phyloP scores from a whole-genome alignment of 2,888 invertebrate species.

The Rhagophthalmus giganteus region DNA sequence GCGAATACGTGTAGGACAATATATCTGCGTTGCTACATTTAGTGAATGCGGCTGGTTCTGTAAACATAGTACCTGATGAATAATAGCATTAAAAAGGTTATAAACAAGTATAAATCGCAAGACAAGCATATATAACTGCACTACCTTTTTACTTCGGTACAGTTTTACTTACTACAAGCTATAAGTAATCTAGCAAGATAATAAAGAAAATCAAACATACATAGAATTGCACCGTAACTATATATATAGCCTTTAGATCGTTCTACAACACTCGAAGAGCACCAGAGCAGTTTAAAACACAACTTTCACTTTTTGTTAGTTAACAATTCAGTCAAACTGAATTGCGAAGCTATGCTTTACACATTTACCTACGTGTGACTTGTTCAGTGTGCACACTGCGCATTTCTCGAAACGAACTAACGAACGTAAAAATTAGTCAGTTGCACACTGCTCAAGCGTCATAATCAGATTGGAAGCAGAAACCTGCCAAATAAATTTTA shows the following conservation, averaged over 20 bases:
- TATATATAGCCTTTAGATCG: constrained; percentile 25
- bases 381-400: background rate
- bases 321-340: constrained; percentile 21
- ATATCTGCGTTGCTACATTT: constrained; percentile 55
- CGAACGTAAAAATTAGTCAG: constrained; percentile 19
- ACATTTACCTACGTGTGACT: constrained; percentile 21
- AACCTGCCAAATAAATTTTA: constrained; percentile 37
- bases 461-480: constrained; percentile 35
- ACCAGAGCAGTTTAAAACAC: constrained; percentile 29
- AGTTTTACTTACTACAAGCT: constrained; percentile 51
- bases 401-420: constrained; percentile 1
- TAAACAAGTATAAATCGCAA: constrained; percentile 25
- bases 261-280: constrained; percentile 38
- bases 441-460: constrained; percentile 51
- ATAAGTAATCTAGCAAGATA: constrained; percentile 43
- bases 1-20: constrained; percentile 53
- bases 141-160: constrained; percentile 36
- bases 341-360: constrained; percentile 26
- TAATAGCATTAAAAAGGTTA: constrained; percentile 44
- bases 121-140: constrained; percentile 29
- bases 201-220: constrained; percentile 27
- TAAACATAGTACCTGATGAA: constrained; percentile 54
- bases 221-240: constrained; percentile 24
- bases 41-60: constrained; percentile 55
- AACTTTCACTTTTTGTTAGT: constrained; percentile 30